These are phyloP conservation scores for Chaetodon auriga DNA, from an alignment of 2,113 vertebrate genomes.

Conservation along the genomic window DNA sequence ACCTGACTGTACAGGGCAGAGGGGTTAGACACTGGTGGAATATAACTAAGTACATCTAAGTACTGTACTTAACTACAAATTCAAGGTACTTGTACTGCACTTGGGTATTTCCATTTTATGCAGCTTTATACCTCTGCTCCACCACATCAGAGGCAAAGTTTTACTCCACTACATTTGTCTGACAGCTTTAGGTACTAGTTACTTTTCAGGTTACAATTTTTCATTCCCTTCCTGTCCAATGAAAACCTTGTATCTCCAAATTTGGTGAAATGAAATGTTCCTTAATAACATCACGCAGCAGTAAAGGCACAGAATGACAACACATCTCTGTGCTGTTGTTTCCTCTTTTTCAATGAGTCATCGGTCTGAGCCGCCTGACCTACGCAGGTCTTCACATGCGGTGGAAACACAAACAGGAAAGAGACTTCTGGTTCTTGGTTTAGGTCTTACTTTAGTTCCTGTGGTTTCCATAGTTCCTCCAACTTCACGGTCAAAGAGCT, in stretches of 20 bases:
- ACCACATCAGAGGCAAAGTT: background rate
- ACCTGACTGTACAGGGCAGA: too few relatives aligned
- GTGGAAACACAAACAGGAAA: background rate
- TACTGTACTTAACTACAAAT: too few relatives aligned
- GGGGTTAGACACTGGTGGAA: too few relatives aligned
- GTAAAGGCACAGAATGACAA: background rate
- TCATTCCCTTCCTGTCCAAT: background rate
- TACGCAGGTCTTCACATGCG: background rate
- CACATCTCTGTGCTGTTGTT: background rate
- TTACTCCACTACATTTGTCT: background rate
- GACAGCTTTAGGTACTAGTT: background rate
- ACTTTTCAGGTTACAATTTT: background rate
- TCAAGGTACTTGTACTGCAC: too few relatives aligned
- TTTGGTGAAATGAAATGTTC: background rate
- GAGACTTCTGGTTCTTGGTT: background rate
- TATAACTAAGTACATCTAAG: too few relatives aligned
- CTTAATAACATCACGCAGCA: background rate
- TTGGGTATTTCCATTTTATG: too few relatives aligned
- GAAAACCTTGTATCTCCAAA: background rate
- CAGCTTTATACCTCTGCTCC: too few relatives aligned
- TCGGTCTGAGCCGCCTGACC: background rate
- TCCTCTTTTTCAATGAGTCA: background rate
- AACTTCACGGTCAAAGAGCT: background rate
- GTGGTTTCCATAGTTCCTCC: background rate
- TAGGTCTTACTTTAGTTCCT: constrained; percentile 1